phyloP scores from a whole-genome alignment of 2,113 vertebrate genomes.

The Sturnira hondurensis region DNA sequence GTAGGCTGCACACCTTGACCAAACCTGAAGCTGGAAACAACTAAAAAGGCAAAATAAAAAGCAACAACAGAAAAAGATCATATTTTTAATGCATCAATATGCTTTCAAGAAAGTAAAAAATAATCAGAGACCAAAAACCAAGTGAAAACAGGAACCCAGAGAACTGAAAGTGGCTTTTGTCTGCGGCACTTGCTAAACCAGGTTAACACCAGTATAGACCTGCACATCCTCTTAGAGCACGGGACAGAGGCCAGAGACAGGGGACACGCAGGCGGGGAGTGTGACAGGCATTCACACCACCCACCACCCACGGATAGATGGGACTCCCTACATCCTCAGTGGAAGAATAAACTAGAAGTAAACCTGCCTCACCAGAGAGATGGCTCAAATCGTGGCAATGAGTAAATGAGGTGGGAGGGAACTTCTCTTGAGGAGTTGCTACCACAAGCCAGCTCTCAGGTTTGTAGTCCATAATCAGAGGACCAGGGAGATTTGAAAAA shows the following conservation, averaged over 20 bases:
- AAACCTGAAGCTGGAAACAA: neutral
- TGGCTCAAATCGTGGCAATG: neutral
- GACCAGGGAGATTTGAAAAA: neutral
- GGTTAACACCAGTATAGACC: neutral
- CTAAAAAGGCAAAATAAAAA: neutral
- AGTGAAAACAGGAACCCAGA: neutral
- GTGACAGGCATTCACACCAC: rapidly evolving
- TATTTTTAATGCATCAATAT: neutral
- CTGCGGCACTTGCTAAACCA: neutral
- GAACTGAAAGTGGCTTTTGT: neutral
- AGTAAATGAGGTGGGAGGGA: neutral
- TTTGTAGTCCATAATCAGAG: neutral
- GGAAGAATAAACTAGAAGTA: neutral
- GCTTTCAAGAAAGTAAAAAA: neutral
- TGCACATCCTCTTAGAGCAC: neutral
- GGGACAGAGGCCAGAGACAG: neutral
- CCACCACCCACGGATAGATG: neutral
- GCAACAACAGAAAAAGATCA: neutral
- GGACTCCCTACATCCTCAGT: neutral
- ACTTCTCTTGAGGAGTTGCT: neutral
- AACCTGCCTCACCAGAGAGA: neutral
- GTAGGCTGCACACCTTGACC: neutral
- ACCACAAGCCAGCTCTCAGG: neutral
- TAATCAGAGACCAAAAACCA: neutral
- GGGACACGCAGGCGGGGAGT: neutral